phyloP scores from a whole-genome alignment of 2,888 invertebrate genomes.

The Lysandra coridon region DNA sequence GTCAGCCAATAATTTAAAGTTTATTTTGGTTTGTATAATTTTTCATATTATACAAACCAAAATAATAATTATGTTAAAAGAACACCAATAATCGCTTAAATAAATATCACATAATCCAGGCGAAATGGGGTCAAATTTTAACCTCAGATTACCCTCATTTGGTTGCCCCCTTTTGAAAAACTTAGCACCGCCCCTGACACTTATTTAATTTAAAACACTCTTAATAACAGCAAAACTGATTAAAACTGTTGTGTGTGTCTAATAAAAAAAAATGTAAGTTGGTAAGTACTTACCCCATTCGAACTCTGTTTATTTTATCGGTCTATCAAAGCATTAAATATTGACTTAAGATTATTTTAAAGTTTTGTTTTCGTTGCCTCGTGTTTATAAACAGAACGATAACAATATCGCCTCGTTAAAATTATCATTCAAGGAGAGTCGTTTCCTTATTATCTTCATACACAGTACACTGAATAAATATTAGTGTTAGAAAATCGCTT shows the following conservation, averaged over 20 bases:
- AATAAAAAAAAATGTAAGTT: too few species aligned
- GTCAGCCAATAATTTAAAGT: too few species aligned
- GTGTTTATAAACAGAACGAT: not conserved
- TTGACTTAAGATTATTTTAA: constrained; percentile 6
- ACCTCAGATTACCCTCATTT: not conserved
- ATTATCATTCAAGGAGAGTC: constrained; percentile 22
- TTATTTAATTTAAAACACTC: not conserved
- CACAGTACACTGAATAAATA: constrained; percentile 3
- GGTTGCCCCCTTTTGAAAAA: not conserved
- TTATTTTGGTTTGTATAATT: too few species aligned
- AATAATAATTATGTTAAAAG: too few species aligned
- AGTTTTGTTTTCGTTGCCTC: not conserved
- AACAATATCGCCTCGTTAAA: not conserved
- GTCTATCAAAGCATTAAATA: not conserved
- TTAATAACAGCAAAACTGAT: too few species aligned
- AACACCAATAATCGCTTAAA: too few species aligned
- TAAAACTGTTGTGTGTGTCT: too few species aligned
- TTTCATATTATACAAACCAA: too few species aligned
- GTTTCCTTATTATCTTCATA: not conserved
- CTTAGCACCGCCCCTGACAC: not conserved
- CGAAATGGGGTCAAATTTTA: too few species aligned
- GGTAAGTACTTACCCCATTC: not conserved
- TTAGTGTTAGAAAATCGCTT: not conserved
- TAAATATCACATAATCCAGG: too few species aligned
- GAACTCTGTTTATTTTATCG: not conserved